Conservation (phyloP, 2,888 invertebrate genomes). For the Drosophila flavopinicola region DNA sequence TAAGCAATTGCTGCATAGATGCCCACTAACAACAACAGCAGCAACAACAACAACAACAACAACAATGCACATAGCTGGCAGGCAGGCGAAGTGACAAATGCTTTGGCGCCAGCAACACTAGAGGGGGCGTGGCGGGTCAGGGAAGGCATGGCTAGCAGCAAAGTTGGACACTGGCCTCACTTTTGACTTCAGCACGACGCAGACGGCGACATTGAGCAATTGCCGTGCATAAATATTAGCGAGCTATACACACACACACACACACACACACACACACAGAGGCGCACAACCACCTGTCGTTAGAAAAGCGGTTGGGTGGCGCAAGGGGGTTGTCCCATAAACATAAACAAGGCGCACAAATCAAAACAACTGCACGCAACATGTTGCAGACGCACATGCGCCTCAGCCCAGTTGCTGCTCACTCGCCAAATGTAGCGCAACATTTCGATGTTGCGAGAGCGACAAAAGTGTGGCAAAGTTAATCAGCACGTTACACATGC, state of each 20-base stretch:
- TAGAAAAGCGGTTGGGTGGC: constrained; percentile 5
- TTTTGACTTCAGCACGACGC: constrained; percentile 46
- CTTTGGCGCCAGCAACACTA: constrained; percentile 25
- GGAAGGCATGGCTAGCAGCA: neutral
- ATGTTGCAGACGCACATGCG: constrained; percentile 55
- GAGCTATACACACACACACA: constrained; percentile 14
- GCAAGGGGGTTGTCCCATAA: constrained; percentile 14
- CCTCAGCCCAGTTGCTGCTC: constrained; percentile 51
- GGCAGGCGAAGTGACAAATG: constrained; percentile 49
- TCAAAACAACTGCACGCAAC: constrained; percentile 48
- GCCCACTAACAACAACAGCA: constrained; percentile 2
- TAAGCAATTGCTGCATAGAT: constrained; percentile 50
- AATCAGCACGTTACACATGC: constrained; percentile 52
- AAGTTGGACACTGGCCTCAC: constrained; percentile 20
- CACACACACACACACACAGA: constrained; percentile 5
- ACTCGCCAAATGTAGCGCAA: constrained; percentile 33
- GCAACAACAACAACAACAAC: constrained; percentile 9
- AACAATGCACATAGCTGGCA: constrained; percentile 17
- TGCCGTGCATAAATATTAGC: constrained; percentile 70
- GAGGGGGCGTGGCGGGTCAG: neutral
- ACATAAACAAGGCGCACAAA: constrained; percentile 59
- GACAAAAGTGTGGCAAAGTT: neutral
- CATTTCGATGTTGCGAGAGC: constrained; percentile 46
- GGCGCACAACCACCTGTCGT: constrained; percentile 65
- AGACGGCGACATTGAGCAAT: constrained; percentile 75